Percentiles rank a stretch among this genome's conserved stretches.
Evolutionary conservation across 2,113 vertebrate genomes (phyloP).

Genomic region (Corythaixoides concolor): DNA sequence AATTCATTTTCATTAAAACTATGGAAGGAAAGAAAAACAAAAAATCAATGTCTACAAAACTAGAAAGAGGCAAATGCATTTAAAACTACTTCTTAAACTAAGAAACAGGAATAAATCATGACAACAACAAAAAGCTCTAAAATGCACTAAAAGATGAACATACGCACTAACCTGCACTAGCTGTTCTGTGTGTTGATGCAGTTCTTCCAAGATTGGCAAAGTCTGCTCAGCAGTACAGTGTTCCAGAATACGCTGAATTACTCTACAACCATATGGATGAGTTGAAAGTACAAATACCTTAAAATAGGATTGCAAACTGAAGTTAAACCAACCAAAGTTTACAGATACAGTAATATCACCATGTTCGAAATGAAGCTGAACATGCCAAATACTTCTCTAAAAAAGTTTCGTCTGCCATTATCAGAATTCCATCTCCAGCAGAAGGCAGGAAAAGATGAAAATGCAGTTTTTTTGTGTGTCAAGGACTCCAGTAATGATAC

Average conservation of each 20-base stretch:
- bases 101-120: neutral
- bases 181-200: slow-evolving; percentile 95
- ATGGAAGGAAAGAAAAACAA: slow-evolving; percentile 38
- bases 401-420: neutral
- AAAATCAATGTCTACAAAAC: neutral
- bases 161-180: slow-evolving; percentile 86
- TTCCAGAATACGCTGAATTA: slow-evolving; percentile 95
- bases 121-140: neutral
- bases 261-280: slow-evolving; percentile 95
- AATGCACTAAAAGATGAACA: neutral
- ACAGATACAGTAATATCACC: neutral
- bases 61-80: neutral
- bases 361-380: neutral
- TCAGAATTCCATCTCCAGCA: neutral
- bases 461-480: neutral
- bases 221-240: slow-evolving; percentile 97
- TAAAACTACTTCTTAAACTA: neutral
- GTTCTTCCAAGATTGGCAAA: slow-evolving; percentile 89
- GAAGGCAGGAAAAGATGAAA: neutral
- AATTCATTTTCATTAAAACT: slow-evolving; percentile 53
- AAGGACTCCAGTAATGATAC: neutral
- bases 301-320: neutral
- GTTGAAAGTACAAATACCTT: slow-evolving; percentile 97
- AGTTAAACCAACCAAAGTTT: neutral
- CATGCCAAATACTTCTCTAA: neutral